These are phyloP conservation scores for Microcebus tavaratra DNA, from an alignment of 2,113 vertebrate species.

Conservation along the genomic window DNA sequence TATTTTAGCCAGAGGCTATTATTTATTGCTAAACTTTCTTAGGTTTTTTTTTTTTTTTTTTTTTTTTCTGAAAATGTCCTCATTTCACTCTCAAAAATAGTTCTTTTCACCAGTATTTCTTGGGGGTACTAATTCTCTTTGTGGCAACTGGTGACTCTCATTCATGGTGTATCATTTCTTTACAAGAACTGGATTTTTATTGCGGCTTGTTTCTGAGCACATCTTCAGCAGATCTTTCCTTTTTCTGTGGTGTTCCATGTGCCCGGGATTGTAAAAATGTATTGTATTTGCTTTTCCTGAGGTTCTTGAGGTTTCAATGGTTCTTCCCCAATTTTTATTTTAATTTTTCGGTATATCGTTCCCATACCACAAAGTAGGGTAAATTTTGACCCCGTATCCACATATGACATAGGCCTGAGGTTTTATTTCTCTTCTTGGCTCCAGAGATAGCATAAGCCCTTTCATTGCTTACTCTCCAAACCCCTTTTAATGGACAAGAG, in stretches of 20 bases:
- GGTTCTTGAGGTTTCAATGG: slow-evolving; percentile 22
- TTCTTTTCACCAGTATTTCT: background rate
- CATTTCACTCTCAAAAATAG: background rate
- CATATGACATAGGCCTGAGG: background rate
- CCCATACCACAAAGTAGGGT: background rate
- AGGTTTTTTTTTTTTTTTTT: background rate
- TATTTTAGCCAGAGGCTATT: background rate
- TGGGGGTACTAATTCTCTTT: background rate
- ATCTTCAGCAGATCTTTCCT: background rate
- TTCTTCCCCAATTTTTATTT: background rate
- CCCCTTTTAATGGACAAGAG: background rate
- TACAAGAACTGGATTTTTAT: background rate
- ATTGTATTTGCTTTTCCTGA: slow-evolving; percentile 34
- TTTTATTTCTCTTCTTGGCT: slow-evolving; percentile 40
- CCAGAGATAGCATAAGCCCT: background rate
- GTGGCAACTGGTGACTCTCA: background rate
- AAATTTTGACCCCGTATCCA: background rate
- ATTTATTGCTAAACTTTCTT: slow-evolving; percentile 20
- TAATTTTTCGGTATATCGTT: background rate
- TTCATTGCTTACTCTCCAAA: background rate
- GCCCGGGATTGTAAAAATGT: background rate
- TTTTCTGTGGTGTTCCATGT: background rate
- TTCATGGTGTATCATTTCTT: background rate
- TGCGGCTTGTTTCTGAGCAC: background rate
- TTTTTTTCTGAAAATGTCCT: slow-evolving; percentile 18